Evolutionary conservation across 2,888 invertebrate species (phyloP).

Genomic region (Anoplius nigerrimus): DNA sequence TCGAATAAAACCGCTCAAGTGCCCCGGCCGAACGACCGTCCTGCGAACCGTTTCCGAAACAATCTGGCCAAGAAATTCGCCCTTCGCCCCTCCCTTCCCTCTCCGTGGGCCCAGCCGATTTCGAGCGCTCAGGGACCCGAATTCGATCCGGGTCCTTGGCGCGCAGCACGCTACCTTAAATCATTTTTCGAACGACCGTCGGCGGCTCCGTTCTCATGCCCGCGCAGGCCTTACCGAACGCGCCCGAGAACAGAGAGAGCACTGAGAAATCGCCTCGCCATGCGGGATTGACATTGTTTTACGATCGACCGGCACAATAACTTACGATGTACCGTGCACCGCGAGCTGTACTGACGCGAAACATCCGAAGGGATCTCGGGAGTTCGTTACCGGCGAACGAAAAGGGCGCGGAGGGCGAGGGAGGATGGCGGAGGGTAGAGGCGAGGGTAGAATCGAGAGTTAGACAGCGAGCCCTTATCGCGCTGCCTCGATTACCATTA

Average conservation of each 20-base stretch:
- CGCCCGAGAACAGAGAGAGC: neutral
- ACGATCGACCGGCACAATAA: conserved; percentile 41
- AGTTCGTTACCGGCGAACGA: conserved; percentile 33
- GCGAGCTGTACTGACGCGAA: conserved; percentile 31
- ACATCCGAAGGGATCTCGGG: conserved; percentile 38
- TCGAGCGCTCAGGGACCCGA: too few species aligned
- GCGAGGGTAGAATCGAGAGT: too few species aligned
- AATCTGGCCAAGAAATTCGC: too few species aligned
- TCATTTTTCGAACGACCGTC: conserved; percentile 12
- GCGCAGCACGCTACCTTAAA: conserved; percentile 5
- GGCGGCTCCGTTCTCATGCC: conserved; percentile 10
- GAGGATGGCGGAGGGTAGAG: conserved; percentile 26
- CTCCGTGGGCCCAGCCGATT: neutral
- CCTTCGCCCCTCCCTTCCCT: neutral
- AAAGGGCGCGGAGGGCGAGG: conserved; percentile 11
- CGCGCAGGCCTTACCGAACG: neutral
- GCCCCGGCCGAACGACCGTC: too few species aligned
- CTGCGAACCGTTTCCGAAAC: too few species aligned
- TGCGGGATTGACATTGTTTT: conserved; percentile 46
- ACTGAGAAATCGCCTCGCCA: conserved; percentile 42
- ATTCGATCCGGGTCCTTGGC: too few species aligned
- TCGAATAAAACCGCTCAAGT: too few species aligned
- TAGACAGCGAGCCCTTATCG: conserved; percentile 38
- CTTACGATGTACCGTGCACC: conserved; percentile 31
- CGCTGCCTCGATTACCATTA: conserved; percentile 43